Evolutionary conservation across 2,797 vertebrate genomes (phyloP).

Genomic region (Heliangelus exortis): DNA sequence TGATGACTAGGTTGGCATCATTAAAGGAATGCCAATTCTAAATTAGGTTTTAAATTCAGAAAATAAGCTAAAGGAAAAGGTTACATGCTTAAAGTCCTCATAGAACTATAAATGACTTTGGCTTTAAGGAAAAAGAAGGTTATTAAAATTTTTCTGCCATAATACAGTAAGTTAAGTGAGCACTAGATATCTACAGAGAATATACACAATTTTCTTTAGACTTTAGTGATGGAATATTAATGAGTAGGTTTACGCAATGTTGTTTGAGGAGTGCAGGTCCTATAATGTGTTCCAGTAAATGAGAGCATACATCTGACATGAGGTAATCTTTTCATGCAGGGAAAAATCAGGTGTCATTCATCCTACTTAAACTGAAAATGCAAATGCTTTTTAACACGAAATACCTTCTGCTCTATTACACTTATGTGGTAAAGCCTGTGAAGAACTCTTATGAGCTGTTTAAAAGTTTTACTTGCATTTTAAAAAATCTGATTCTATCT

Average conservation of each 20-base stretch:
- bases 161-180: not conserved
- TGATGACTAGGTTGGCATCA: not conserved
- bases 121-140: not conserved
- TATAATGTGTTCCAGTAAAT: slow-evolving; percentile 33
- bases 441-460: not conserved
- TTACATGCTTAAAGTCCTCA: not conserved
- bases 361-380: not conserved
- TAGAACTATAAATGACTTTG: not conserved
- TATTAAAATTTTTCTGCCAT: not conserved
- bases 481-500: not conserved
- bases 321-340: slow-evolving; percentile 41
- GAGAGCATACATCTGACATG: not conserved
- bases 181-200: not conserved
- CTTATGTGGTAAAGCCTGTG: not conserved
- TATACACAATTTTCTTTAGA: slow-evolving; percentile 13
- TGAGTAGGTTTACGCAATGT: slow-evolving; percentile 12
- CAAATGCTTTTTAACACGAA: slow-evolving; percentile 10
- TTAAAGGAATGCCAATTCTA: not conserved
- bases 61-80: not conserved
- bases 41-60: not conserved
- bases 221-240: slow-evolving; percentile 31
- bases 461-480: slow-evolving; percentile 9
- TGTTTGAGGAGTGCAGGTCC: slow-evolving; percentile 28
- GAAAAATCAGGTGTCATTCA: slow-evolving; percentile 2
- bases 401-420: not conserved